Base-by-base conservation (phyloP, 1,140 invertebrate species). In the Zaprionus camerounensis region DNA sequence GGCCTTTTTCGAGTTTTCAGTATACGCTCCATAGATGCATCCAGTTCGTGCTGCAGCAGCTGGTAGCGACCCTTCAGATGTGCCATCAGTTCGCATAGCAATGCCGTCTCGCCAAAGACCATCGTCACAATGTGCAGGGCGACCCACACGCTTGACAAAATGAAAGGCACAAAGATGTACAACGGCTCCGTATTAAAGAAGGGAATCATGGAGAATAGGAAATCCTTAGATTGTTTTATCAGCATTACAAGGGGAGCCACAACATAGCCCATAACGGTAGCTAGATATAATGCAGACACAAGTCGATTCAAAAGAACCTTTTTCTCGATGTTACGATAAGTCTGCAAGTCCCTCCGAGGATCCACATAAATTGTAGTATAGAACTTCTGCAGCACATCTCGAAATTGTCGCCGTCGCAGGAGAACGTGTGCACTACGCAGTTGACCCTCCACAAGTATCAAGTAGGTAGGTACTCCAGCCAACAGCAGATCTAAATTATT, bases 331-430 rank as follows among this genome's bases (percentile, higher is more conserved):
- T 26, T 38, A 2, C 41, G 31, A 74, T 79, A 81, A 36, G 72
- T 57, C 12, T 74, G 34, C 0, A 78, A 57, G 6, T 88, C 63
- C 22, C 34, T 36, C 0, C 63, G 56, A 1, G 71, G 61, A 51
- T 88, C 80, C n/a, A 92, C 78, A 59, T 92, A 92, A n/a, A 92
- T 90, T 3, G 59, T 49, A 0, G 57, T 41, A 24, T 86, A 92
- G 26, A 86, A 92, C 6, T 26, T 26, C n/a, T 92, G 57, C 22
- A 92, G 38, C 15, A 92, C 66, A 9, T 38, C 26, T 2, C 65
- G 82, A 2, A 91, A 64, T 0, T 73, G n/a, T 3, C 28, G 17
- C 2, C 74, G 68, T 6, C 75, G 58, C 1, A 66, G 2, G 0
- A 84, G 59, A 7, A 78, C 51, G 6, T 86, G 65, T 2, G 79